Conservation (phyloP, 2,113 vertebrate genomes). For the Diadophis punctatus region DNA sequence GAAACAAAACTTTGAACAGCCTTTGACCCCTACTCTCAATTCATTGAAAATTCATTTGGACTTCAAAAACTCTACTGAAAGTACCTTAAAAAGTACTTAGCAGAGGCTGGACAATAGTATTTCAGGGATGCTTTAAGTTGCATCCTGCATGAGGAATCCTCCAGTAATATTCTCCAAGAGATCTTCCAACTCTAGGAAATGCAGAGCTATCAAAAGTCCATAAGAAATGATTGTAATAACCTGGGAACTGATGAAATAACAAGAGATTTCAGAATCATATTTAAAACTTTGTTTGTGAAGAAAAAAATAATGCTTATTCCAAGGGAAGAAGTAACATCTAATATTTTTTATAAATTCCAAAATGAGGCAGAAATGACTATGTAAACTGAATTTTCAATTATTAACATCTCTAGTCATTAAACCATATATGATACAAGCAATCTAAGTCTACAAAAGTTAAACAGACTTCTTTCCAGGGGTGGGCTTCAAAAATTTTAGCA, state of each 20-base stretch:
- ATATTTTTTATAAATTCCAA: background rate
- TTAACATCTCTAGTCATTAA: background rate
- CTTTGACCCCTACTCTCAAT: background rate
- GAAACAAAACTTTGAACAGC: background rate
- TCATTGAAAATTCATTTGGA: background rate
- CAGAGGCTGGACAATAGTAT: background rate
- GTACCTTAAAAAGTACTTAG: background rate
- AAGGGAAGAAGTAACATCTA: background rate
- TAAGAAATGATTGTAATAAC: background rate
- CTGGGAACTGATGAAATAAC: background rate
- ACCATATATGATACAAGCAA: background rate
- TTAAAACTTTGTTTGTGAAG: background rate
- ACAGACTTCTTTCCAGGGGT: background rate
- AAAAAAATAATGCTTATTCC: background rate
- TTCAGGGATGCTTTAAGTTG: background rate
- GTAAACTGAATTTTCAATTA: background rate
- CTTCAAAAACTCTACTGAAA: background rate
- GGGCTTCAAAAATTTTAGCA: too few species aligned
- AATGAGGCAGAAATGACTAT: background rate
- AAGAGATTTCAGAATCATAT: background rate
- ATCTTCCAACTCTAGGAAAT: background rate
- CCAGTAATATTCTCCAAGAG: background rate
- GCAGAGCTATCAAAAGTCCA: background rate
- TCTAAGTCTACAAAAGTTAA: background rate
- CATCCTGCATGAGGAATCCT: background rate